A percentile compares a stretch with the other conserved stretches of the same genome.
Conservation (phyloP, 2,113 vertebrate species). For the Mobula birostris region DNA sequence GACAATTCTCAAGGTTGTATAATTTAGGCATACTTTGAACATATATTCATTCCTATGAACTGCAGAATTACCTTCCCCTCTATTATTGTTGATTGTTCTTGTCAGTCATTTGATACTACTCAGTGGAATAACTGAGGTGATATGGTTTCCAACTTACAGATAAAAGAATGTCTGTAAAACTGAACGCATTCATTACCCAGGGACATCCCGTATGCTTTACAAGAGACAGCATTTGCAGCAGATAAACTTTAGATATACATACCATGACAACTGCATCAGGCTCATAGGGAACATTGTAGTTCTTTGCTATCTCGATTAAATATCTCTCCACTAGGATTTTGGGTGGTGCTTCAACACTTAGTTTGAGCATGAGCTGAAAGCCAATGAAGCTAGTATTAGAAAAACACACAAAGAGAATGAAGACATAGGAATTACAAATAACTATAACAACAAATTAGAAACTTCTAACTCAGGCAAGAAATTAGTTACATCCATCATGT, state of each 20-base stretch:
- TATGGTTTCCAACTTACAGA: too few relatives aligned
- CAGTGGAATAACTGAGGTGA: too few relatives aligned
- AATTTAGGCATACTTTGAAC: too few relatives aligned
- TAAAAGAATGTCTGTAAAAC: too few relatives aligned
- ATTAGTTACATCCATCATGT: not conserved
- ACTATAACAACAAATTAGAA: not conserved
- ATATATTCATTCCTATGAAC: too few relatives aligned
- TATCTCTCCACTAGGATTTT: conserved; percentile 96
- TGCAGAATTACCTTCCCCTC: too few relatives aligned
- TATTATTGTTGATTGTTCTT: too few relatives aligned
- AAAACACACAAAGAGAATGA: not conserved
- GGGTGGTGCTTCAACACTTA: conserved; percentile 88
- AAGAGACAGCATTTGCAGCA: not conserved
- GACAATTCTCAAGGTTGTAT: too few relatives aligned
- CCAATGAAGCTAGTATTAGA: conserved; percentile 34
- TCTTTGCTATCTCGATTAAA: conserved; percentile 97
- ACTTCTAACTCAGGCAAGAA: not conserved
- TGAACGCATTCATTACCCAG: too few relatives aligned
- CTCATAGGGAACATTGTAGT: conserved; percentile 93
- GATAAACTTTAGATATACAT: conserved; percentile 47
- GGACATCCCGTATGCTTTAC: not conserved
- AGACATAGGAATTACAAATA: not conserved
- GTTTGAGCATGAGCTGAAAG: conserved; percentile 86
- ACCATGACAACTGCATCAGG: conserved; percentile 93
- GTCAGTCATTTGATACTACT: too few relatives aligned